Conservation (phyloP, 2,888 invertebrate species). For the Andricus curvator region DNA sequence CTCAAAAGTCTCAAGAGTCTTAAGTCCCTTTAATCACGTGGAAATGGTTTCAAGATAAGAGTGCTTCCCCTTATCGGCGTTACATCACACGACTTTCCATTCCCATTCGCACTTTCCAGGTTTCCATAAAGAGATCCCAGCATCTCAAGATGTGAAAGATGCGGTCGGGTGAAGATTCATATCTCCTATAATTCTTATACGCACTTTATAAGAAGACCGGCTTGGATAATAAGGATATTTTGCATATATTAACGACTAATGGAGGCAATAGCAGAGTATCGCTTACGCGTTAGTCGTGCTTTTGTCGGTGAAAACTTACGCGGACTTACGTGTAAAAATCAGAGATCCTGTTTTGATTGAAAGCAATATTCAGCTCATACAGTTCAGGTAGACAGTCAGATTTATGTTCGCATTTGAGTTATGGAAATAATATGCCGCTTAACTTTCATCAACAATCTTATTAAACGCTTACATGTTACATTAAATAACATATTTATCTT, state of each 20-base stretch:
- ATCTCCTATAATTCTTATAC: constrained; percentile 57
- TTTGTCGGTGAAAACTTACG: constrained; percentile 64
- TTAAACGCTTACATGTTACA: neutral
- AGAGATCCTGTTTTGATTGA: constrained; percentile 51
- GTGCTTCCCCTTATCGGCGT: constrained; percentile 11
- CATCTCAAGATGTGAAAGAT: constrained; percentile 12
- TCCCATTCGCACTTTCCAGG: constrained; percentile 33
- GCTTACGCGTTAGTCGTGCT: constrained; percentile 59
- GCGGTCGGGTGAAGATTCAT: constrained; percentile 57
- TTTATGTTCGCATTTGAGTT: constrained; percentile 20
- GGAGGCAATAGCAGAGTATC: constrained; percentile 66
- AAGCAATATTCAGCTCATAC: constrained; percentile 15
- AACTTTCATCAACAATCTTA: constrained; percentile 10
- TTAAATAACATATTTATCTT: neutral
- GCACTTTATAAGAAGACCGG: constrained; percentile 60
- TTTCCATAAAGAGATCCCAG: constrained; percentile 22
- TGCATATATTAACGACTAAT: constrained; percentile 75
- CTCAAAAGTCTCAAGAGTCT: neutral
- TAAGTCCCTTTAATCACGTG: neutral
- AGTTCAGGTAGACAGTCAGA: constrained; percentile 1
- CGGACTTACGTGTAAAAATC: constrained; percentile 38
- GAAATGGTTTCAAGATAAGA: constrained; percentile 10
- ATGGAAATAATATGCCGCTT: constrained; percentile 23
- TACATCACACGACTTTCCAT: constrained; percentile 17
- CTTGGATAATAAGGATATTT: constrained; percentile 75